Evolutionary conservation across 2,113 vertebrate species (phyloP), one percentile per base, ranked within the genome.

Genomic region (Vulpes vulpes): DNA sequence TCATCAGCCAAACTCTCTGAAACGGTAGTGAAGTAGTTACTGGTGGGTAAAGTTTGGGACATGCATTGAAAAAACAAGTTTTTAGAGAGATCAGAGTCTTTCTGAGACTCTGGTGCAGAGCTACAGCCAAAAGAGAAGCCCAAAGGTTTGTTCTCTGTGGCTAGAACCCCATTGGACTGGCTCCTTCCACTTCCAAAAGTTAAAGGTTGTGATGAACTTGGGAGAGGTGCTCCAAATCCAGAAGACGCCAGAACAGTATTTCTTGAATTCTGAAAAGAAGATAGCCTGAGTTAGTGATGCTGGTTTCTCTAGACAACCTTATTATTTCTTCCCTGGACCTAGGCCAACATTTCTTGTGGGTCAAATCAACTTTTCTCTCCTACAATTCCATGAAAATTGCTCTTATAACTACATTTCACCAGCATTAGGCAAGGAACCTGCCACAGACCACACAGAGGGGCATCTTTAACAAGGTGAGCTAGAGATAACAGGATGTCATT

Each of bases 61-160:
- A 99, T 99, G 98, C 99, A 99, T 91, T 99, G 99, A 98, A 99
- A 99, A 99, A 99, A 99, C 96, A 99, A 99, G 98, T 99, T 99
- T 98, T 99, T 99, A 55, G 99, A 99, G 19, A 99, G 88, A 97
- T 99, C 99, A 92, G 99, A 97, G 97, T 99, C 99, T 98, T 99
- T 99, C 86, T 99, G 98, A 97, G 98, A 92, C 87, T 99, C 99
- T 76, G 98, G 98, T 90, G 98, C 96, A 98, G 99, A 98, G 92
- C 97, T 98, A 94, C 98, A 98, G n/a, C 99, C 98, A 98, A 99
- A 99, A 89, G 99, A 97, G 96, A 99, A 99, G 91, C 99, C 99
- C 98, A 99, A 99, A 92, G 99, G 94, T 95, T 99, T 99, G 96
- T 97, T 98, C 96, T 99, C 99, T 98, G 99, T 98, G 97, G 98